Evolutionary conservation across 2,797 vertebrate species (phyloP).

Genomic region (Brachyalestes nurse): DNA sequence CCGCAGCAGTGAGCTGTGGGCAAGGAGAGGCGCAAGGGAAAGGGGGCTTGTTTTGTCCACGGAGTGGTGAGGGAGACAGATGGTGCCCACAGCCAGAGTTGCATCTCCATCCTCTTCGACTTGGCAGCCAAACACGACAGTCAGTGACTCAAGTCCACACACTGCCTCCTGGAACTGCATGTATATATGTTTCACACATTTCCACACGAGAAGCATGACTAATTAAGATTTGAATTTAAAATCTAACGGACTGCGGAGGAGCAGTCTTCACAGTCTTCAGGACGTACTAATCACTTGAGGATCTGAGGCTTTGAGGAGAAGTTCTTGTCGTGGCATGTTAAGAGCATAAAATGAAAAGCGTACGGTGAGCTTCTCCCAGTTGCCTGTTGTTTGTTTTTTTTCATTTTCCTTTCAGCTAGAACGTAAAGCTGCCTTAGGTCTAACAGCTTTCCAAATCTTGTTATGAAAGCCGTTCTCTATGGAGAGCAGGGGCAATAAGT

Average conservation of each 20-base stretch:
- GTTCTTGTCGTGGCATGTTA: slow-evolving; percentile 24
- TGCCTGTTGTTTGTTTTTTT: not conserved
- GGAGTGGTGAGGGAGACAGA: slow-evolving; percentile 52
- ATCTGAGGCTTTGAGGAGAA: not conserved
- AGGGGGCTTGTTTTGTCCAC: slow-evolving; percentile 49
- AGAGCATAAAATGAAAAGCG: slow-evolving; percentile 29
- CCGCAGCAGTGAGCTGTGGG: slow-evolving; percentile 50
- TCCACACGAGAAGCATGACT: slow-evolving; percentile 43
- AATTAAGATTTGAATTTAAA: slow-evolving; percentile 48
- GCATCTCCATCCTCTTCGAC: slow-evolving; percentile 49
- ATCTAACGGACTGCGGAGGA: slow-evolving; percentile 45
- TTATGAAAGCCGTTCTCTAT: slow-evolving; percentile 25
- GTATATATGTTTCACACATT: slow-evolving; percentile 37
- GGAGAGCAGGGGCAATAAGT: slow-evolving; percentile 4
- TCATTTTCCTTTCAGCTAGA: not conserved
- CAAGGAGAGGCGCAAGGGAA: slow-evolving; percentile 51
- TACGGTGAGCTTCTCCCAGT: slow-evolving; percentile 16
- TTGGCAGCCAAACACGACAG: slow-evolving; percentile 55
- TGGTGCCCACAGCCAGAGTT: slow-evolving; percentile 58
- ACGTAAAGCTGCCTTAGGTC: slow-evolving; percentile 25
- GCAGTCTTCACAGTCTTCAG: slow-evolving; percentile 27
- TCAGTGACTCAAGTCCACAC: slow-evolving; percentile 57
- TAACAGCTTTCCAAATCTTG: slow-evolving; percentile 47
- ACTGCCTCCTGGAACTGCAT: slow-evolving; percentile 35
- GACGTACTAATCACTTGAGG: slow-evolving; percentile 10